Base-by-base conservation (phyloP, 2,888 invertebrate species). In the Penaeus monodon region DNA sequence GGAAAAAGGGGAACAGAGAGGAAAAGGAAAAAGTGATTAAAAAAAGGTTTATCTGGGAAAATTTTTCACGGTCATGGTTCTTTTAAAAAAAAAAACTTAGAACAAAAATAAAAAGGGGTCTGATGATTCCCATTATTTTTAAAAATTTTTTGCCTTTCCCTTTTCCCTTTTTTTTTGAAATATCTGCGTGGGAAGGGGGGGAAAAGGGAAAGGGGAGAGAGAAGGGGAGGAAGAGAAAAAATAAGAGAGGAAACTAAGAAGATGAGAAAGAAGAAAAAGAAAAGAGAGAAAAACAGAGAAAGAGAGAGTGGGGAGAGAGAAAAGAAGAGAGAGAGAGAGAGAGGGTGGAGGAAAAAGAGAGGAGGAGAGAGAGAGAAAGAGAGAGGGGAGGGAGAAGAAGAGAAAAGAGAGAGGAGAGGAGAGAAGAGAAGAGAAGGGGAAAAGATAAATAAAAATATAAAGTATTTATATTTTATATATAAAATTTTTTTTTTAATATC, bases 61-160 rank as follows among this genome's bases (percentile, higher is more conserved):
- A n/a, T n/a, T n/a, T n/a, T n/a, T n/a, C n/a, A n/a, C n/a, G n/a
- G n/a, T n/a, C n/a, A n/a, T n/a, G n/a, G n/a, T n/a, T n/a, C n/a
- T n/a, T n/a, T n/a, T n/a, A n/a, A n/a, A n/a, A n/a, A n/a, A n/a
- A n/a, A n/a, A n/a, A n/a, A n/a, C n/a, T n/a, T n/a, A n/a, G n/a
- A n/a, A n/a, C n/a, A n/a, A n/a, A n/a, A n/a, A n/a, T n/a, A n/a
- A n/a, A n/a, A n/a, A n/a, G n/a, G n/a, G n/a, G n/a, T n/a, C n/a
- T n/a, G n/a, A n/a, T n/a, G n/a, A n/a, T n/a, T n/a, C n/a, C 76
- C 74, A 74, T 74, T 76, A 12, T 76, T 17, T 76, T 49, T 76
- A 38, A n/a, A n/a, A n/a, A n/a, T n/a, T n/a, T n/a, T n/a, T n/a
- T n/a, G n/a, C n/a, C 70, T 76, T 49, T 44, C 44, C 29, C 76